Percentiles rank a stretch among this genome's conserved stretches.
Conservation (phyloP, 2,797 vertebrate species). For the Hylomyscus alleni region DNA sequence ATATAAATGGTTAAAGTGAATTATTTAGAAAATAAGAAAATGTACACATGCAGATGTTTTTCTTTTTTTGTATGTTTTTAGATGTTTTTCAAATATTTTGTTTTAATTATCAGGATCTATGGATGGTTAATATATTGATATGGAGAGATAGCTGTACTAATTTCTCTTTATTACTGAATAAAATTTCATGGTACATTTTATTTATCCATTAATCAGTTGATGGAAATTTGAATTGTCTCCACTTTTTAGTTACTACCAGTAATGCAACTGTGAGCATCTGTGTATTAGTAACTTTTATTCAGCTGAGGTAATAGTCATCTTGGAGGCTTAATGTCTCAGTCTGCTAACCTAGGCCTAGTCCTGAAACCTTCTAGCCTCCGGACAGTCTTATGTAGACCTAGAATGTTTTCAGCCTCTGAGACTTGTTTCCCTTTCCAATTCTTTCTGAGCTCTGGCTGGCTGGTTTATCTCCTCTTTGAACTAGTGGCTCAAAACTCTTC, state of each 20-base stretch:
- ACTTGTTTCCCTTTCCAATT: too few species aligned
- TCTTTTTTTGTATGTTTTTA: too few species aligned
- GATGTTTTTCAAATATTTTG: neutral
- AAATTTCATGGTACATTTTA: neutral
- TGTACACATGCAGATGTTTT: neutral
- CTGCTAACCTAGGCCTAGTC: too few species aligned
- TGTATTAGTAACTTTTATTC: neutral
- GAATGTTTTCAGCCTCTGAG: too few species aligned
- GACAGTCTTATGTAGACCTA: too few species aligned
- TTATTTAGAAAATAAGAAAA: neutral
- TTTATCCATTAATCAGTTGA: neutral
- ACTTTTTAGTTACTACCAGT: neutral
- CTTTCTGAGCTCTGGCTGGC: too few species aligned
- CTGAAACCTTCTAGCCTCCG: too few species aligned
- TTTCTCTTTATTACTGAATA: neutral
- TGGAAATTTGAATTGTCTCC: neutral
- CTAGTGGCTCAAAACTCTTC: too few species aligned
- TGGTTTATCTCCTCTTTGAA: too few species aligned
- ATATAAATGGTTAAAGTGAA: neutral
- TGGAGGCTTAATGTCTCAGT: too few species aligned
- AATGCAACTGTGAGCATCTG: constrained; percentile 1
- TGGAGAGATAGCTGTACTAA: neutral
- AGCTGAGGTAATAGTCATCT: too few species aligned
- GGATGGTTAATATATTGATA: neutral
- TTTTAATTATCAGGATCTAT: neutral